These are phyloP conservation scores for Drosophila nikananu DNA, from an alignment of 1,140 invertebrate genomes.

Conservation along the genomic window DNA sequence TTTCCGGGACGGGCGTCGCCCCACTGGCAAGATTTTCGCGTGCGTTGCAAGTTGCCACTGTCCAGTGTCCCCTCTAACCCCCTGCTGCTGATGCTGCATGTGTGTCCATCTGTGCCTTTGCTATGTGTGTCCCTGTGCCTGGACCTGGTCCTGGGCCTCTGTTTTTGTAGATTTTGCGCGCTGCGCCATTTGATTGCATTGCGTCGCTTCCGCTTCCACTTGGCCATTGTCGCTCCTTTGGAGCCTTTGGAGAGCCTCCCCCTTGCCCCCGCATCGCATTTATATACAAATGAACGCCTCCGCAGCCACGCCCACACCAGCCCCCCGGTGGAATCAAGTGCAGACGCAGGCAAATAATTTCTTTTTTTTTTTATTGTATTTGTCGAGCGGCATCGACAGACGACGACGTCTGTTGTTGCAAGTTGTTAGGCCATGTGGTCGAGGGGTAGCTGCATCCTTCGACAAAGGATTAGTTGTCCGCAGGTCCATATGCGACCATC, in stretches of 20 bases:
- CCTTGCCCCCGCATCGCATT: constrained; percentile 21
- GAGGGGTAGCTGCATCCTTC: constrained; percentile 36
- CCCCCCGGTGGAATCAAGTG: constrained; percentile 59
- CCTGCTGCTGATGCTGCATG: constrained; percentile 31
- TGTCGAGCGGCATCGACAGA: constrained; percentile 61
- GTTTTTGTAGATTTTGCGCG: constrained; percentile 81
- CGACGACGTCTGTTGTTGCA: constrained; percentile 73
- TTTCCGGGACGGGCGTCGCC: constrained; percentile 33
- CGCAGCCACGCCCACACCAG: constrained; percentile 63
- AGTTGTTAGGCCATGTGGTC: constrained; percentile 60
- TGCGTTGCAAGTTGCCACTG: constrained; percentile 75
- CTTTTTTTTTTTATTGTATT: constrained; percentile 64
- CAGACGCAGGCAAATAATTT: constrained; percentile 79
- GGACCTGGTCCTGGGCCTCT: constrained; percentile 49
- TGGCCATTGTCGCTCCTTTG: constrained; percentile 79
- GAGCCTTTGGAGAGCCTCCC: constrained; percentile 30
- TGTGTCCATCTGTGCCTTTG: constrained; percentile 49
- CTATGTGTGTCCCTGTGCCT: constrained; percentile 24
- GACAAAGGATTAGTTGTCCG: constrained; percentile 35
- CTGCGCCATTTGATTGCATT: constrained; percentile 82
- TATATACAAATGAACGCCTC: constrained; percentile 84
- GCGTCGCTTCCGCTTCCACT: constrained; percentile 68
- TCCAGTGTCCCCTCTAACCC: constrained; percentile 6
- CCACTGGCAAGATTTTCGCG: constrained; percentile 77
- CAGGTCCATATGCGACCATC: constrained; percentile 49